Evolutionary conservation across 2,888 invertebrate species (phyloP), one percentile per base, ranked within the genome.

Genomic region (Augiades crinisus): DNA sequence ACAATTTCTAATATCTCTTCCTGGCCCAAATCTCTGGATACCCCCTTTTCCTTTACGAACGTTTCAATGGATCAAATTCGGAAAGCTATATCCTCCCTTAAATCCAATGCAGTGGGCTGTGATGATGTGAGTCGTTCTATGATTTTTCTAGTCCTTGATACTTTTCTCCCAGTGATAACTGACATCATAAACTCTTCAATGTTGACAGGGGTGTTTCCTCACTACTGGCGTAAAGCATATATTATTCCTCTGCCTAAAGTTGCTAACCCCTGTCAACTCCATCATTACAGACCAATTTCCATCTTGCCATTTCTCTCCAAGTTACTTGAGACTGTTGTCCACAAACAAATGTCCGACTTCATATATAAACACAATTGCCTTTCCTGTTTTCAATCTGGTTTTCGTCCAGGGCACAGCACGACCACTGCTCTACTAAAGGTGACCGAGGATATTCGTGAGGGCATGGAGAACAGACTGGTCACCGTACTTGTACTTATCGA

Each of bases 91-190:
- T 21, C 5, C n/a, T 45, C 45, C 2, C 3, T 45, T 13, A 45
- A 45, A 24, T 45, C 45, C 0, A 36, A 34, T 0, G 34, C 45
- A 16, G 45, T 45, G 8, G 45, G 45, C 4, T 45, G 10, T 34
- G 36, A 45, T 6, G 17, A 34, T 8, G 34, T 45, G 6, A 34
- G 45, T 34, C 12, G 22, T 5, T 3, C 22, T 7, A 45, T 36
- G 45, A 14, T 45, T 10, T 0, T 34, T 16, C 24, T 8, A 2
- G 3, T 45, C 4, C 24, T 45, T 16, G 34, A 45, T 5, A n/a
- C 34, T 1, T 0, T 45, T 14, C 3, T 14, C 1, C 14, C 33
- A 2, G n/a, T 14, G n/a, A 21, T 44, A 5, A 10, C 19, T 14
- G 21, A 36, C 21, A 24, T 45, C 5, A 16, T 45, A 14, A 45